Evolutionary conservation across 1,140 invertebrate species (phyloP).

Genomic region (Hyles vespertilio): DNA sequence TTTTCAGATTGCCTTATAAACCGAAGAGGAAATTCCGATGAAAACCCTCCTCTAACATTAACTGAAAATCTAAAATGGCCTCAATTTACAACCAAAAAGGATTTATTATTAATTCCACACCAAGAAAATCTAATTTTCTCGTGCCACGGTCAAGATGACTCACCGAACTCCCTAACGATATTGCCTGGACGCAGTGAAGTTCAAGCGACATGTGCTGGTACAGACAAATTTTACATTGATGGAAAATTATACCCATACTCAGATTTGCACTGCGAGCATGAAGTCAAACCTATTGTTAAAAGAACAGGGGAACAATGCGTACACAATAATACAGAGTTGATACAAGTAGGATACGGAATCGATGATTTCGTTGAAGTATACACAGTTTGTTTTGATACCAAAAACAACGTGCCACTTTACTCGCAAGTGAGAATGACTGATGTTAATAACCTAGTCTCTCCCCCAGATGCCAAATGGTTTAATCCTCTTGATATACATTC

Average conservation of each 20-base stretch:
- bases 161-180: constrained; percentile 4
- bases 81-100: neutral
- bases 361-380: constrained; percentile 12
- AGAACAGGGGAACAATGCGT: constrained; percentile 8
- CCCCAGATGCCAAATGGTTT: neutral
- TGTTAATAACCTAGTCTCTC: neutral
- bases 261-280: constrained; percentile 11
- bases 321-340: constrained; percentile 3
- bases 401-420: constrained; percentile 7
- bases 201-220: constrained; percentile 5
- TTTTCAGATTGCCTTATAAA: constrained; percentile 16
- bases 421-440: neutral
- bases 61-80: constrained; percentile 5
- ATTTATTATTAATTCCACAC: constrained; percentile 2
- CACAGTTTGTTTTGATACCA: constrained; percentile 12
- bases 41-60: constrained; percentile 10
- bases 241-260: constrained; percentile 5
- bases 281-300: constrained; percentile 6
- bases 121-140: constrained; percentile 5
- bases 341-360: constrained; percentile 8
- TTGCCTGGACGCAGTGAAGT: constrained; percentile 3
- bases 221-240: constrained; percentile 8
- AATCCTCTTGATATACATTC: neutral
- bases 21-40: neutral
- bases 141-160: constrained; percentile 2